Base-by-base conservation (phyloP, 2,113 vertebrate species). In the Gadus macrocephalus region DNA sequence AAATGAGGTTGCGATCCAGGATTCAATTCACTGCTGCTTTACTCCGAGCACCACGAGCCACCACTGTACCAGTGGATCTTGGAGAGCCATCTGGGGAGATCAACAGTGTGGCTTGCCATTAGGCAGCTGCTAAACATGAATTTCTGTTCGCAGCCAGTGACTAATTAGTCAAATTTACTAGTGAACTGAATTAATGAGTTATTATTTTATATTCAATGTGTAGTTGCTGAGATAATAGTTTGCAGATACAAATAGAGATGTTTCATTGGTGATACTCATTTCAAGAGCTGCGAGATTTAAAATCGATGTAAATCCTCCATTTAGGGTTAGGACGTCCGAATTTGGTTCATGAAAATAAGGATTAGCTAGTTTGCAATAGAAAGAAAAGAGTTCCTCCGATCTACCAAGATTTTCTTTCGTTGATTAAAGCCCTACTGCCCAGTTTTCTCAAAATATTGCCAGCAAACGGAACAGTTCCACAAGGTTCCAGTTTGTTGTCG, bases 161-260 rank as follows among this genome's bases (percentile, higher is more conserved):
- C 49, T 83, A 77, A 81, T 81, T 73, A 70, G 64, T 12, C 42
- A 15, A 73, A 56, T 70, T 4, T 70, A 77, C 75, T 73, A 53
- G 61, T 53, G 69, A 73, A 63, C 8, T 7, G 38, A 66, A 78
- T 79, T 9, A 74, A 72, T 79, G 68, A 78, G 78, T 80, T 76
- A 64, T 62, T 60, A 64, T 72, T 66, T 15, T 66, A 67, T 53
- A 63, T 72, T 53, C 64, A 70, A 63, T 62, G 59, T 64, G 58
- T 70, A 22, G 8, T 22, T 65, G 53, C 74, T 74, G 42, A 27
- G 56, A 72, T 76, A 53, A 76, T 35, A 62, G 38, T 66, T 74
- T 12, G 63, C 68, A 70, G 79, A 62, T 83, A 35, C 14, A 5
- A 64, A 64, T 17, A 58, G 12, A 9, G 42, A 49, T 49, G 42